Percentiles rank a stretch among this genome's conserved stretches.
phyloP scores from a whole-genome alignment of 2,797 vertebrate species.

The Lithobates pipiens region DNA sequence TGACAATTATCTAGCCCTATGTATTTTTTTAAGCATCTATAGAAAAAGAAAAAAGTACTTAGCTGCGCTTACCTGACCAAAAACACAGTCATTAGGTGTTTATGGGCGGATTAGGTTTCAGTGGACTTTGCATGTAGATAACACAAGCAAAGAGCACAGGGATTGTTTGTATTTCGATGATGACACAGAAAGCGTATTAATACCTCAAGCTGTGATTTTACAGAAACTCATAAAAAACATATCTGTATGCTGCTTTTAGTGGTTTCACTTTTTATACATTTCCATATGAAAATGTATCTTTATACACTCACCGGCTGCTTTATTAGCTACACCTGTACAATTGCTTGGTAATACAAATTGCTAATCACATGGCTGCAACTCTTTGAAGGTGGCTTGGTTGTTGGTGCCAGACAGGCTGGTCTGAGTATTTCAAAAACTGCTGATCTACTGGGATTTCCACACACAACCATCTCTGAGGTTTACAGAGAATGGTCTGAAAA shows the following conservation, averaged over 20 bases:
- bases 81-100: conserved; percentile 39
- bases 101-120: conserved; percentile 42
- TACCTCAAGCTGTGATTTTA: not conserved
- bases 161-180: conserved; percentile 17
- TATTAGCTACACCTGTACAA: too few relatives aligned
- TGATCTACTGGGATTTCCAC: too few relatives aligned
- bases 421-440: too few relatives aligned
- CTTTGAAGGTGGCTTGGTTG: too few relatives aligned
- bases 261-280: not conserved
- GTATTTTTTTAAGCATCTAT: not conserved
- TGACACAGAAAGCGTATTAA: not conserved
- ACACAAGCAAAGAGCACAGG: conserved; percentile 44
- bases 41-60: conserved; percentile 24
- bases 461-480: too few relatives aligned
- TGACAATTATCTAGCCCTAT: not conserved
- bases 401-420: too few relatives aligned
- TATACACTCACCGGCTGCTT: too few relatives aligned
- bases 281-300: not conserved
- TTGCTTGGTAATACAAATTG: too few relatives aligned
- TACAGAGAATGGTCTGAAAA: too few relatives aligned
- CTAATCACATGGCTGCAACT: too few relatives aligned
- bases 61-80: not conserved
- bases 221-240: not conserved
- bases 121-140: conserved; percentile 57
- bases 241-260: not conserved